phyloP scores from a whole-genome alignment of 2,888 invertebrate genomes.

The Amorpha juglandis region DNA sequence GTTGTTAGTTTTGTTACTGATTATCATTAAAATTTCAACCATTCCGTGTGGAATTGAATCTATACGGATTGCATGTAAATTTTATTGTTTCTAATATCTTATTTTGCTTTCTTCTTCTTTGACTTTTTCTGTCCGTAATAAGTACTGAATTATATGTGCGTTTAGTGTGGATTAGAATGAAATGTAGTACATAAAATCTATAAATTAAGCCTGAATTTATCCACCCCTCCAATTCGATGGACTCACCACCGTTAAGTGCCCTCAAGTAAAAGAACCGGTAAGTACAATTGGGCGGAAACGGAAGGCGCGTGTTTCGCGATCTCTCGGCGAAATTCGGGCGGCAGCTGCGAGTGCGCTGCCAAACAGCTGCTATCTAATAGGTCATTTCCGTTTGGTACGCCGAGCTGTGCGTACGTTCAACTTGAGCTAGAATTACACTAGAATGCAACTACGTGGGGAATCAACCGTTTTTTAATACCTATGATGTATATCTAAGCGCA shows the following conservation, averaged over 20 bases:
- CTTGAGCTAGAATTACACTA: constrained; percentile 17
- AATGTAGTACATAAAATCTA: not conserved
- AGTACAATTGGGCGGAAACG: constrained; percentile 81
- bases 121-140: not conserved
- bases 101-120: no score
- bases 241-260: constrained; percentile 60
- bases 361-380: constrained; percentile 77
- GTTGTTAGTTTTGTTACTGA: no score
- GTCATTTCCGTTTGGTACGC: constrained; percentile 73
- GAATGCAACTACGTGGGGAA: not conserved
- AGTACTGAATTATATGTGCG: not conserved
- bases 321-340: constrained; percentile 78
- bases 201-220: constrained; percentile 40
- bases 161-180: not conserved
- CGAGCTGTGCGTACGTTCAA: constrained; percentile 41
- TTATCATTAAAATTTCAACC: no score
- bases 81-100: not conserved
- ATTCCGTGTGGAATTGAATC: no score
- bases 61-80: not conserved
- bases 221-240: not conserved
- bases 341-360: constrained; percentile 74
- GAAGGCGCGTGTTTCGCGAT: constrained; percentile 83
- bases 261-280: constrained; percentile 45
- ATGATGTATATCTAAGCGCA: no score
- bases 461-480: no score